Base-by-base conservation (phyloP, 2,113 vertebrate species). In the Aleadryas rufinucha region DNA sequence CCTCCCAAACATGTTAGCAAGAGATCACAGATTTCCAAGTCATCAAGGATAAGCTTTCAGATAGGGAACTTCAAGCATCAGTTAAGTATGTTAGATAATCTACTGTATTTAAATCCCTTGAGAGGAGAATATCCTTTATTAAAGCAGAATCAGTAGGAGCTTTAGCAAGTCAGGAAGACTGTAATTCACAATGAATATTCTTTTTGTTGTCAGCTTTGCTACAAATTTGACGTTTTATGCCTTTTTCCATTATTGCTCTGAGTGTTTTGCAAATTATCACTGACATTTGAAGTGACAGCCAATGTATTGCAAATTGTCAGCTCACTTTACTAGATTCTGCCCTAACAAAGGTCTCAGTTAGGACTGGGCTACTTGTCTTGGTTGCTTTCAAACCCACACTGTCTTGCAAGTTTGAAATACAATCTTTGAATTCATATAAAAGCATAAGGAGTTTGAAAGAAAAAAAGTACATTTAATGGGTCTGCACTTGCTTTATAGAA, bases 81-180 rank as follows among this genome's bases (percentile, higher is more conserved):
- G 59, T 92, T 89, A 61, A 84, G 72, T 56, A 45, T 53, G 69
- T 96, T 96, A 91, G 93, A 91, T 87, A 95, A 96, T 84, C 89
- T 89, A 52, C 90, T 95, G 84, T 71, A 94, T 92, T 92, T 96
- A 84, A 95, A 92, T 78, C 77, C 56, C 69, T 52, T 44, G 87
- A 89, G 91, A 93, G 91, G 76, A 88, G 47, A 90, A 89, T 86
- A 95, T 97, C 65, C 64, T 87, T 95, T 92, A 92, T 92, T 92
- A 95, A 95, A 94, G 53, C 44, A 64, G 63, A 95, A 95, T 76
- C 71, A 68, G 65, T 87, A 87, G 71, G 91, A 95, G 72, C 78
- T 95, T 94, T 75, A 89, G 80, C 65, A 79, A 96, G 60, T 64
- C 84, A 87, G 65, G 52, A 89, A 93, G 83, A 82, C 60, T 93